Conservation (phyloP, 1,140 invertebrate genomes). For the Belonocnema kinseyi region DNA sequence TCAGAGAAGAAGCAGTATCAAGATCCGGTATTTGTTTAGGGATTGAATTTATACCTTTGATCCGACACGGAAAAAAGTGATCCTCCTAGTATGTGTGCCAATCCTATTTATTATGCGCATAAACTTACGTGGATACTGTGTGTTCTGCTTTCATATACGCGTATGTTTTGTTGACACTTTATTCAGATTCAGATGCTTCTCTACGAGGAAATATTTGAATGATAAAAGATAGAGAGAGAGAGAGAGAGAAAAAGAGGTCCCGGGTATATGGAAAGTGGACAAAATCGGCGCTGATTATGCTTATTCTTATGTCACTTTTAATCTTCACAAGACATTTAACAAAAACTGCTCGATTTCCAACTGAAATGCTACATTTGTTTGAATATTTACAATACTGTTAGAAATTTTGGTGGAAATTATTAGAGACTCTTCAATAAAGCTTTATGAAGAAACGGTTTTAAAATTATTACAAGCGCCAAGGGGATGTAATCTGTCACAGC, state of each 20-base stretch:
- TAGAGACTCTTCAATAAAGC: no score
- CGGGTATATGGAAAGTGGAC: neutral
- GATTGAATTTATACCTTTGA: slow-evolving; percentile 30
- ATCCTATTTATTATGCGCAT: slow-evolving; percentile 26
- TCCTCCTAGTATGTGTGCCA: neutral
- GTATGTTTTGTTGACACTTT: slow-evolving; percentile 27
- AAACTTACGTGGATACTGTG: slow-evolving; percentile 9
- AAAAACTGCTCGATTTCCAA: neutral
- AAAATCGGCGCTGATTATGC: neutral
- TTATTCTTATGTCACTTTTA: neutral
- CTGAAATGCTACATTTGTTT: neutral
- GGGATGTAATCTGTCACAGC: no score
- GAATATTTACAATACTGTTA: no score
- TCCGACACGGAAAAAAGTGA: slow-evolving; percentile 17
- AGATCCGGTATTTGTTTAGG: neutral
- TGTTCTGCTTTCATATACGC: slow-evolving; percentile 12
- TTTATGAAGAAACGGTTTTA: no score
- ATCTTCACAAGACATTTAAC: neutral
- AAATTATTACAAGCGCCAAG: no score
- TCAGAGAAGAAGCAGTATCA: neutral
- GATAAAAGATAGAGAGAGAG: neutral
- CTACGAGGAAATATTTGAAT: neutral
- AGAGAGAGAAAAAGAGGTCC: neutral
- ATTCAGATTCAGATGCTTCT: slow-evolving; percentile 21
- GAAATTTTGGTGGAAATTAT: no score